Percentiles rank a stretch among this genome's conserved stretches.
phyloP scores from a whole-genome alignment of 2,888 invertebrate genomes.

The Sepiola atlantica region DNA sequence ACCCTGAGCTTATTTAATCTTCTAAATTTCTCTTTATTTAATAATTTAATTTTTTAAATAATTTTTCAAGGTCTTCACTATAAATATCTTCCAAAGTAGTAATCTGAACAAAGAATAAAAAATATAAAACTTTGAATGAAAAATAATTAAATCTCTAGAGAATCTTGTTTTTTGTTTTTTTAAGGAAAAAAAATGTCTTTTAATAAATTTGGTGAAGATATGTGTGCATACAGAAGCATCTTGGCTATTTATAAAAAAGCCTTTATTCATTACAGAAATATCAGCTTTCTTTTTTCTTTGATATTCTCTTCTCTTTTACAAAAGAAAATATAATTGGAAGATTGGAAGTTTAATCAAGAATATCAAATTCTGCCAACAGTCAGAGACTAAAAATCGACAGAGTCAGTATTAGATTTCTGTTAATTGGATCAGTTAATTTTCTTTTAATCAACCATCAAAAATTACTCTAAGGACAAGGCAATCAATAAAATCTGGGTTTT shows the following conservation, averaged over 20 bases:
- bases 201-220: neutral
- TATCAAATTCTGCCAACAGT: neutral
- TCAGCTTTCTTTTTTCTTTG: neutral
- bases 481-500: slow-evolving; percentile 10
- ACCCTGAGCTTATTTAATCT: neutral
- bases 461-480: slow-evolving; percentile 5
- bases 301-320: neutral
- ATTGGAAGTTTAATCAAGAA: neutral
- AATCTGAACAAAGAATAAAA: neutral
- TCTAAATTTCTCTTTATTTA: neutral
- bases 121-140: neutral
- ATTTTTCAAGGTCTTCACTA: neutral
- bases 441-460: neutral
- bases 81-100: neutral
- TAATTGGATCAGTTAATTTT: slow-evolving; percentile 32
- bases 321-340: neutral
- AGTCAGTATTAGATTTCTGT: neutral
- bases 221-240: neutral
- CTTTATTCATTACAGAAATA: neutral
- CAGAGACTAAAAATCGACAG: neutral
- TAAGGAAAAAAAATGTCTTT: neutral
- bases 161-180: neutral
- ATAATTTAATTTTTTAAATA: neutral
- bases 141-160: neutral
- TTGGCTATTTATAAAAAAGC: neutral